Percentiles rank a stretch among this genome's conserved stretches.
Conservation (phyloP, 1,140 invertebrate species). For the Procambarus clarkii region DNA sequence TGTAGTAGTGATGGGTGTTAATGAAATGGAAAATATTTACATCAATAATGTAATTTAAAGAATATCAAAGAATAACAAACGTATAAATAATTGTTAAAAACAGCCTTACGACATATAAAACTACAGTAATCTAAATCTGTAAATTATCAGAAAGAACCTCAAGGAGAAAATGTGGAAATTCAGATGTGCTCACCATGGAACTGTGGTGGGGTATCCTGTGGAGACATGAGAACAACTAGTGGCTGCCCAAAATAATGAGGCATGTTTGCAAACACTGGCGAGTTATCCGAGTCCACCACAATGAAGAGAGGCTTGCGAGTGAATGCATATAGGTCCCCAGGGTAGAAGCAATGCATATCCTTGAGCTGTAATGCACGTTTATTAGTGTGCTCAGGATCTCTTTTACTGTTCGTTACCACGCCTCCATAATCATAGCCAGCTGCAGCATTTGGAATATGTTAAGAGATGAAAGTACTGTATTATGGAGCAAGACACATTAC, state of each 20-base stretch:
- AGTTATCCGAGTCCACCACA: slow-evolving; percentile 96
- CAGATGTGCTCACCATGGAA: slow-evolving; percentile 61
- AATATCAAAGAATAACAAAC: too few species aligned
- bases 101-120: too few species aligned
- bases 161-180: not conserved
- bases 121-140: too few species aligned
- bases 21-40: too few species aligned
- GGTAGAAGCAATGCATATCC: slow-evolving; percentile 83
- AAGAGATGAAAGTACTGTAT: not conserved
- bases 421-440: slow-evolving; percentile 95
- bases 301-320: slow-evolving; percentile 94
- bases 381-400: slow-evolving; percentile 81
- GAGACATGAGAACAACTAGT: slow-evolving; percentile 95
- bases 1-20: too few species aligned
- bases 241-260: slow-evolving; percentile 95
- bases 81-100: too few species aligned
- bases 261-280: slow-evolving; percentile 94
- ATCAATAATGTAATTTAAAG: too few species aligned
- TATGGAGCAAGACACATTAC: not conserved
- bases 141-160: not conserved
- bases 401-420: slow-evolving; percentile 89
- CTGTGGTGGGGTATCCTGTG: slow-evolving; percentile 89
- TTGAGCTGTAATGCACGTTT: slow-evolving; percentile 63
- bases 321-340: slow-evolving; percentile 94
- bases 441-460: slow-evolving; percentile 52